Conservation (phyloP, 2,113 vertebrate genomes). For the Gymnogyps californianus region DNA sequence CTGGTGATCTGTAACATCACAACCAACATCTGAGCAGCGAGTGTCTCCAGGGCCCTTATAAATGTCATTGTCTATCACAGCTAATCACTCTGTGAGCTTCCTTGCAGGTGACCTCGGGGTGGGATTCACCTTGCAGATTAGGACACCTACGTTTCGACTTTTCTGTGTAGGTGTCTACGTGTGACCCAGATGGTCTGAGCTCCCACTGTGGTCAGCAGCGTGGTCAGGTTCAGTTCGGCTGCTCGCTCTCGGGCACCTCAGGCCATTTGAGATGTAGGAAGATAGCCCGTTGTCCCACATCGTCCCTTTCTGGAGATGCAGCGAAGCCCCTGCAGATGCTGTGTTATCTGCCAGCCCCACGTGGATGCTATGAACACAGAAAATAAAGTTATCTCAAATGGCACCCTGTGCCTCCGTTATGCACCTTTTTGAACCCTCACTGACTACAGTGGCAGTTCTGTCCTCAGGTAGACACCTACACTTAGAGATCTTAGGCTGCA, state of each 20-base stretch:
- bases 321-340: not conserved
- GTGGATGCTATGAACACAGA: not conserved
- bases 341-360: not conserved
- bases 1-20: not conserved
- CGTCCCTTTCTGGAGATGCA: too few species aligned
- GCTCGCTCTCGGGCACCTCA: not conserved
- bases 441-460: not conserved
- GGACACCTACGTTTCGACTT: not conserved
- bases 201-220: rapidly evolving
- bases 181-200: not conserved
- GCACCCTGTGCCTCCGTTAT: not conserved
- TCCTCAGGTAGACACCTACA: not conserved
- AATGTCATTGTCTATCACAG: not conserved
- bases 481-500: not conserved
- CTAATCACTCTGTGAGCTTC: not conserved
- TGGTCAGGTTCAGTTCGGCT: not conserved
- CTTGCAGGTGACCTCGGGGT: not conserved
- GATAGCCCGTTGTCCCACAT: not conserved
- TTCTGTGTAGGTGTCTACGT: not conserved
- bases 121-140: not conserved
- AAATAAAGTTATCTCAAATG: not conserved
- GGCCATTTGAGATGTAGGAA: not conserved
- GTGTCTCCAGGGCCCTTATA: not conserved
- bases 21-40: not conserved
- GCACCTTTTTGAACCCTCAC: not conserved